Base-by-base conservation (phyloP, 2,888 invertebrate genomes). In the Nemapogon koenigi region DNA sequence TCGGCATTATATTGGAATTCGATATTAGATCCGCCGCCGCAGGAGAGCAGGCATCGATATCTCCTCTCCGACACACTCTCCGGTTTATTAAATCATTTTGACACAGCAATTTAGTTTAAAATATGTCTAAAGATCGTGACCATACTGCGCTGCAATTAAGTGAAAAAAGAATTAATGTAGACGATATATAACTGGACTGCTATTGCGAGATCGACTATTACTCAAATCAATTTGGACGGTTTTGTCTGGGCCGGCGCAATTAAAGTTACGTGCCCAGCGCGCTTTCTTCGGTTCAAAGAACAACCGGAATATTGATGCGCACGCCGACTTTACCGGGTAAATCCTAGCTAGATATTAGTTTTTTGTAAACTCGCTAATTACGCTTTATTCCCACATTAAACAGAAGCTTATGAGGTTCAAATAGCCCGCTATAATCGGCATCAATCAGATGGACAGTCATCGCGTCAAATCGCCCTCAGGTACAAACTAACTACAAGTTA, bases 191-290 rank as follows among this genome's bases (percentile, higher is more conserved):
- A 53, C 52, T 53, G 57, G 57, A 60, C 61, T 59, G 49, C 54
- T 58, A 55, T 65, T 65, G 61, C 61, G 54, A 57, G 60, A 65
- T 59, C 49, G 50, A 50, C 58, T 57, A 63, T 66, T 66, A 60
- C 62, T 67, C 54, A 61, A 69, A 70, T 71, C 67, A 68, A 69
- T 72, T 71, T 71, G 50, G 59, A 62, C 49, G 57, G 55, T 57
- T 55, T 58, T 52, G 53, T 59, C 50, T 55, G 49, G 55, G 55
- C 55, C 55, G 57, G 44, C 53, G 62, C 65, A 69, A 71, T 71
- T 64, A 69, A 67, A 62, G 65, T 60, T 60, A 59, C 62, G 49
- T 59, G 62, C 57, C 11, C 56, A 51, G 55, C 53, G 51, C 55
- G 61, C 66, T 64, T 70, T 63, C 57, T 54, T 60, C 59, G 18